These are phyloP conservation scores for Plecturocebus donacophilus DNA, from an alignment of 2,113 vertebrate species.

Conservation along the genomic window DNA sequence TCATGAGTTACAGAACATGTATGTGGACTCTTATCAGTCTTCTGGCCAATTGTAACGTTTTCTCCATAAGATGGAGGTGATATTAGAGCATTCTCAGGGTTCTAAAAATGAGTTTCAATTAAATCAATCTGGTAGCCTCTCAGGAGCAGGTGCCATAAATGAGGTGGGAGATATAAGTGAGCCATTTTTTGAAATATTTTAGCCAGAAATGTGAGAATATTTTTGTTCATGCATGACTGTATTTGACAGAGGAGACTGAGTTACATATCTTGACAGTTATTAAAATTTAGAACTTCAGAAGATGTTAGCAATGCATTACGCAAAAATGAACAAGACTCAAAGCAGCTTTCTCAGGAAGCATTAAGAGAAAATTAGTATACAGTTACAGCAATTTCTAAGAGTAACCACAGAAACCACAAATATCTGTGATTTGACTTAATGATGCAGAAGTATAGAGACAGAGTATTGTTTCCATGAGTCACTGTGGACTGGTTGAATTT, in stretches of 20 bases:
- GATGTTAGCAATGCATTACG: not conserved
- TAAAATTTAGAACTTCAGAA: not conserved
- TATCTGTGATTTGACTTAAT: not conserved
- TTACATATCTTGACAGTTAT: not conserved
- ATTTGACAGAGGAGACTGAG: not conserved
- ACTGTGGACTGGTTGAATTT: not conserved
- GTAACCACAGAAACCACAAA: not conserved
- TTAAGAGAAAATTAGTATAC: not conserved
- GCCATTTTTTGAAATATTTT: conserved; percentile 21
- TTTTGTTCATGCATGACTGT: not conserved
- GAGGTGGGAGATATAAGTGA: not conserved
- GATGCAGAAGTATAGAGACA: not conserved
- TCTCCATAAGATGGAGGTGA: not conserved
- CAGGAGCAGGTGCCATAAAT: not conserved
- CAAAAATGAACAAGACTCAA: not conserved
- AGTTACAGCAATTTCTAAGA: not conserved
- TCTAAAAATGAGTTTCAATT: conserved; percentile 12
- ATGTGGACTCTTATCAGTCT: not conserved
- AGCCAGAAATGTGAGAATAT: not conserved
- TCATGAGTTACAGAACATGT: not conserved
- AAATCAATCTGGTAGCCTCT: not conserved
- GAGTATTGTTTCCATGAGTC: not conserved
- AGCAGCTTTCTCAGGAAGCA: not conserved
- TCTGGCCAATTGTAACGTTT: not conserved
- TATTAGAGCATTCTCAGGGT: not conserved